Evolutionary conservation across 92 coral and sea anemone genomes (phyloP), one percentile per base, ranked within the genome.

Genomic region (Pocillopora meandrina): DNA sequence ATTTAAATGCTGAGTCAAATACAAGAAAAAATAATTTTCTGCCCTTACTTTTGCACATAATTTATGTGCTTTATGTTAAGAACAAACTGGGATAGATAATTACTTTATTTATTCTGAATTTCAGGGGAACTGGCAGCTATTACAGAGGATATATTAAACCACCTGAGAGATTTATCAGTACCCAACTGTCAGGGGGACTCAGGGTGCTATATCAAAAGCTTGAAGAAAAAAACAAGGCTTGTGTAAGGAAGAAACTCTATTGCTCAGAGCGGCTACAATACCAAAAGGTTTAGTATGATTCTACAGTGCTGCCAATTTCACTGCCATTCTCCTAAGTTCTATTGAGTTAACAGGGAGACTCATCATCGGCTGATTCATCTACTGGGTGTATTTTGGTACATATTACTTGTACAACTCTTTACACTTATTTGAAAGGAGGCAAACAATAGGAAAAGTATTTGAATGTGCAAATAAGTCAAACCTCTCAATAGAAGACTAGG

Each of bases 181-280:
- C 91, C 15, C 90, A 92, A 76, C 55, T 89, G 66, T 86, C 89
- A 65, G 91, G 90, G 15, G 98, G 98, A 36, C 72, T 95, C 57
- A 88, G 87, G 21, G 71, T 78, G 10, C 89, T 93, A 15, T 89
- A 90, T 68, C 68, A 84, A 79, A 55, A 65, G 26, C 73, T 92
- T 55, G 63, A 68, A 73, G 60, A 66, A 4, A 57, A 76, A 60
- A 74, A 23, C 26, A 23, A 23, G 26, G 26, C 26, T 23, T 23
- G 26, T 23, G 26, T 23, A 23, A 23, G 26, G 26, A 23, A 23
- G 26, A 23, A 23, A 23, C 26, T 23, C 26, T 23, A 23, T 0
- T 42, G 49, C 49, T 42, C 49, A 42, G 49, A 2, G 49, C 3
- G 3, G 7, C 49, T 42, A 42, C 49, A 42, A 23, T 6, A 42